Evolutionary conservation across 1,140 invertebrate genomes (phyloP), one percentile per base, ranked within the genome.

Genomic region (Bombus superbus): DNA sequence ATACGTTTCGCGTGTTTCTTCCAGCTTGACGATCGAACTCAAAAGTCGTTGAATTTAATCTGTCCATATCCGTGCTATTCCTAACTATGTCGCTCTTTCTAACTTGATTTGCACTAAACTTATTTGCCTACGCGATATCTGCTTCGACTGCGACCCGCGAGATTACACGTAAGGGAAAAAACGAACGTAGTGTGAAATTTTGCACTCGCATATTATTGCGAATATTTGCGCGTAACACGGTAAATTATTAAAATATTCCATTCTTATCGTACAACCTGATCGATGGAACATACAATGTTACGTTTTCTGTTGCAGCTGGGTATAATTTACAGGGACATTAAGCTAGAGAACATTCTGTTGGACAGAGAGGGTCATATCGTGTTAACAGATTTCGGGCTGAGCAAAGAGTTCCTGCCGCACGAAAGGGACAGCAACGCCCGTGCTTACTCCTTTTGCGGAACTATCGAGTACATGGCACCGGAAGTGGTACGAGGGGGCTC

Each of bases 381-480:
- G 28, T 94, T 99, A 25, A 99, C 98, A 0, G 98, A 99, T 95
- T 99, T 99, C 92, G 98, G 98, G 1, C 96, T 99, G 5, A 98
- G 98, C 92, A 99, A 99, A 94, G 98, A 98, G 94, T 97, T 98
- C 93, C 96, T 97, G 75, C 96, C 97, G 35, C 95, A 97, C 90
- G 97, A 97, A 93, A 91, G 95, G 91, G 38, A 96, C 94, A 90
- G 89, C 80, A 94, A 94, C 75, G 92, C 93, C 76, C 96, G 98
- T 90, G 98, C 99, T 0, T 99, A 98, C 95, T 99, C 98, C 35
- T 99, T 99, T 95, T 99, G 99, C 95, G 99, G 99, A 38, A 99
- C 99, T 71, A 98, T 99, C 86, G 99, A 99, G 93, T 99, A 98
- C 93, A 99, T 99, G 98, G 98, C 98, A 6, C 98, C 98, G 4